phyloP scores from a whole-genome alignment of 2,797 vertebrate species.

The Rhinichthys osculus region DNA sequence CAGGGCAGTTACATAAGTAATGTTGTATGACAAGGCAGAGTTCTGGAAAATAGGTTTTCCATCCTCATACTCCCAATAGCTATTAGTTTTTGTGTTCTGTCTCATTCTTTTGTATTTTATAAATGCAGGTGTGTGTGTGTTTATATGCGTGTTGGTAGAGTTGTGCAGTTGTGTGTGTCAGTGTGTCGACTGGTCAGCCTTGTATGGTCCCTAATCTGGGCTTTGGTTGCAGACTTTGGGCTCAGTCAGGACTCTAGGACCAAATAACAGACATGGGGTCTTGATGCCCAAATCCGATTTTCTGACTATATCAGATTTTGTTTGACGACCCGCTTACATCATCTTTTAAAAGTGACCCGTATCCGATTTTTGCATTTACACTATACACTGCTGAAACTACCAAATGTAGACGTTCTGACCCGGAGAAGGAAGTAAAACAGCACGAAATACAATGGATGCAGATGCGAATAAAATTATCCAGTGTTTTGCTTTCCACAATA shows the following conservation, averaged over 20 bases:
- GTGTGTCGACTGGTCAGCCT: constrained; percentile 45
- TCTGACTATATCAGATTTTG: too few species aligned
- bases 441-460: too few species aligned
- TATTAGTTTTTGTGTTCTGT: constrained; percentile 34
- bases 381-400: too few species aligned
- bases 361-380: too few species aligned
- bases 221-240: constrained; percentile 54
- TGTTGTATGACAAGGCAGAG: constrained; percentile 43
- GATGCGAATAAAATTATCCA: too few species aligned
- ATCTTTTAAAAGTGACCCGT: too few species aligned
- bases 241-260: constrained; percentile 46
- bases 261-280: constrained; percentile 36
- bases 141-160: not conserved
- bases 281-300: too few species aligned
- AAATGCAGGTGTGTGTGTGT: constrained; percentile 8
- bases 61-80: not conserved
- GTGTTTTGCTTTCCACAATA: too few species aligned
- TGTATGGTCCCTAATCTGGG: constrained; percentile 62
- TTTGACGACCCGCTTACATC: too few species aligned
- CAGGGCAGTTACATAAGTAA: constrained; percentile 74
- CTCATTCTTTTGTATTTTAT: not conserved
- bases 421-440: too few species aligned
- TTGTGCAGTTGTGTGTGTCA: constrained; percentile 44
- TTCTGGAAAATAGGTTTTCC: constrained; percentile 30
- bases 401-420: too few species aligned